Evolutionary conservation across 37 sponge, comb jelly and placozoan species (phyloP).

Genomic region (Halichondria panicea): DNA sequence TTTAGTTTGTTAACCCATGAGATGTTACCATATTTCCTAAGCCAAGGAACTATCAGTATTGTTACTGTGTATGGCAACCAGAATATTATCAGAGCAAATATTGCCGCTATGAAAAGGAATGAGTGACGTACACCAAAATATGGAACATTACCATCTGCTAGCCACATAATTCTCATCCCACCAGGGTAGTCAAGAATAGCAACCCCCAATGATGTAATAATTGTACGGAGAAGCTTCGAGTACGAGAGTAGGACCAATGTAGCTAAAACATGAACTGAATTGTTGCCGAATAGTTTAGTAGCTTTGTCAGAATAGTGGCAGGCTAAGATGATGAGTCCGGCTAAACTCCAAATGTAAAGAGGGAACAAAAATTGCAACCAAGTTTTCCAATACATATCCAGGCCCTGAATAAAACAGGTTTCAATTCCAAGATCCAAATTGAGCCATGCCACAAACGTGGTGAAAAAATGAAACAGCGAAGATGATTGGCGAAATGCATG

Average conservation of each 20-base stretch:
- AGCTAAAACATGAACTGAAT: conserved; percentile 21
- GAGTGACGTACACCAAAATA: no score
- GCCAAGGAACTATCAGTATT: no score
- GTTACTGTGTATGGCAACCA: no score
- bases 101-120: no score
- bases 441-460: conserved; percentile 30
- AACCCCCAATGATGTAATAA: conserved; percentile 4
- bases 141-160: no score
- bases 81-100: no score
- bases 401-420: conserved; percentile 35
- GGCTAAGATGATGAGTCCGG: conserved; percentile 7
- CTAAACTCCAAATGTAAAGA: conserved; percentile 26
- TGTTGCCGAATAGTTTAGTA: conserved; percentile 1
- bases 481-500: no score
- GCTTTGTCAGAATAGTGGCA: background rate
- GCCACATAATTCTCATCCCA: no score
- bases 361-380: conserved; percentile 18
- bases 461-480: no score
- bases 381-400: conserved; percentile 25
- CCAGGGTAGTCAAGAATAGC: no score
- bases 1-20: no score
- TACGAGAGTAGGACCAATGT: conserved; percentile 26
- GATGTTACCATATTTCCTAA: no score
- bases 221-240: conserved; percentile 8
- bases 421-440: conserved; percentile 34